These are phyloP conservation scores for Acheta domesticus DNA, from an alignment of 2,888 invertebrate species.

Conservation along the genomic window DNA sequence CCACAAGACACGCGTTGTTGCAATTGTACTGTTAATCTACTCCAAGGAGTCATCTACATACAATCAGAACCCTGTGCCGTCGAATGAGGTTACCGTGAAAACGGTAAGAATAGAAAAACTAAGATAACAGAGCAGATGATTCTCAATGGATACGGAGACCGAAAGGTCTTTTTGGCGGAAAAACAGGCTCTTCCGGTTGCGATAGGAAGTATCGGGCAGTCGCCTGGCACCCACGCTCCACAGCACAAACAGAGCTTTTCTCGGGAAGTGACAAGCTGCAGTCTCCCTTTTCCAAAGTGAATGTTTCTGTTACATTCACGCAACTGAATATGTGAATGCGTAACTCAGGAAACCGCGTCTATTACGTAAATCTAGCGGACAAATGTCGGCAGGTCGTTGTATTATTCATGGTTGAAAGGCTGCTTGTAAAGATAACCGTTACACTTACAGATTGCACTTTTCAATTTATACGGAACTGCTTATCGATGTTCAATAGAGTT, in stretches of 20 bases:
- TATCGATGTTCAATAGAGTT: too few species aligned
- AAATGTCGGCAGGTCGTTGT: too few species aligned
- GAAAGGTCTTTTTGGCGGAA: not conserved
- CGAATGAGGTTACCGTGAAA: not conserved
- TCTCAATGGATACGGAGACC: not conserved
- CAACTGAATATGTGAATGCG: too few species aligned
- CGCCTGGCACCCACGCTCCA: not conserved
- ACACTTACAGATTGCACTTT: too few species aligned
- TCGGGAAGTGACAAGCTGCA: too few species aligned
- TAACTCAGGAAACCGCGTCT: too few species aligned
- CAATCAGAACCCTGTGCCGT: not conserved
- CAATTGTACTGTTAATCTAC: not conserved
- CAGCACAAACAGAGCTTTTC: not conserved
- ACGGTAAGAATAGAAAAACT: not conserved
- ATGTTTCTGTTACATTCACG: too few species aligned
- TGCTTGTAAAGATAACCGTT: too few species aligned
- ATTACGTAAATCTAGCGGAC: too few species aligned
- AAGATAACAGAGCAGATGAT: not conserved
- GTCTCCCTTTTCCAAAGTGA: too few species aligned
- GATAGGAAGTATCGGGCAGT: not conserved
- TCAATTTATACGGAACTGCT: too few species aligned
- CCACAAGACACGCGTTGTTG: not conserved
- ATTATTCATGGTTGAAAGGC: too few species aligned
- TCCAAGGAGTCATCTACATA: not conserved
- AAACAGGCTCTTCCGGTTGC: not conserved